Percentiles rank a stretch among this genome's conserved stretches.
These are phyloP conservation scores for Porites lobata DNA, from an alignment of 92 coral and sea anemone species.

Conservation along the genomic window DNA sequence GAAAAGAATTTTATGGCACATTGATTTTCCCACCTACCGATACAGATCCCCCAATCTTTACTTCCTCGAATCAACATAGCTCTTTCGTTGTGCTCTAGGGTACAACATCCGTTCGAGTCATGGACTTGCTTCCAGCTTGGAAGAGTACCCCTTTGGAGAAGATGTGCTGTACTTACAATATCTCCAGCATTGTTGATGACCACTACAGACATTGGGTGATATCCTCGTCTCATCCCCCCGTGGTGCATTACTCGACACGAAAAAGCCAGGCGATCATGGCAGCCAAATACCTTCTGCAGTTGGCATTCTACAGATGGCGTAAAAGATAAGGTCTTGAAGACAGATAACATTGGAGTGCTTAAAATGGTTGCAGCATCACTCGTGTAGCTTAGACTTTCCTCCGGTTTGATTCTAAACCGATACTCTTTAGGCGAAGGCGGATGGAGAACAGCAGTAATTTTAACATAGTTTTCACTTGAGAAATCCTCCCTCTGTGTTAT, in stretches of 20 bases:
- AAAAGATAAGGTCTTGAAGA: background rate
- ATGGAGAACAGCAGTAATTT: background rate
- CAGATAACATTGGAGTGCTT: background rate
- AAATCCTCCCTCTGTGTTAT: too few relatives aligned
- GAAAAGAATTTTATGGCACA: background rate
- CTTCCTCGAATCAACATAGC: background rate
- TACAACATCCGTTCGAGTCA: slow-evolving; percentile 11
- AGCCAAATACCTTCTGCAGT: background rate
- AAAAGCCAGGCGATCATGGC: slow-evolving; percentile 4
- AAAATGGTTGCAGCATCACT: background rate
- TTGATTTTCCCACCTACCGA: background rate
- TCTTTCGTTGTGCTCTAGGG: slow-evolving; percentile 52
- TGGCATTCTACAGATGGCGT: background rate
- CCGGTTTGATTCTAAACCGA: background rate
- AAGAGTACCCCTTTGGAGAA: slow-evolving; percentile 64
- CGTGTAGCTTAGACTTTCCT: background rate
- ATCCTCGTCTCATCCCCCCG: slow-evolving; percentile 24
- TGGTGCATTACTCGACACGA: slow-evolving; percentile 72
- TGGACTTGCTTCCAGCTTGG: slow-evolving; percentile 62
- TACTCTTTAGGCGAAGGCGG: background rate
- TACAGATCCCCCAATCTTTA: background rate
- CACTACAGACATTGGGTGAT: slow-evolving; percentile 69
- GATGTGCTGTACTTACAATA: slow-evolving; percentile 78
- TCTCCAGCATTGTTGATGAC: slow-evolving; percentile 63
- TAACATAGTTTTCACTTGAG: background rate